Conservation (phyloP, 2,888 invertebrate species). For the Tenthredo scrophulariae region DNA sequence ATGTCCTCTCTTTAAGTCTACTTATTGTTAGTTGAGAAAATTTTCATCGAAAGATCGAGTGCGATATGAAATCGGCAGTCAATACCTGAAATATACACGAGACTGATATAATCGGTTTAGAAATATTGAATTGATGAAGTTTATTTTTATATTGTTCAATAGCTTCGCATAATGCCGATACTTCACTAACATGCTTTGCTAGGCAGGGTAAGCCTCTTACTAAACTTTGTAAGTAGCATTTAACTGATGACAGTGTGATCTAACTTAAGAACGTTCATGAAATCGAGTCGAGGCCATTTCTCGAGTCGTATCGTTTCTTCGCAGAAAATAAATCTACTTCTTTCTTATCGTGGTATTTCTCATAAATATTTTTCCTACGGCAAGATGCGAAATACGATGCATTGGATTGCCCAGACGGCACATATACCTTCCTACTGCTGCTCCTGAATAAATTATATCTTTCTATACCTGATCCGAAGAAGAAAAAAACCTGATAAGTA, state of each 20-base stretch:
- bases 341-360: background rate
- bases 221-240: constrained; percentile 64
- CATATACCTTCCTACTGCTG: background rate
- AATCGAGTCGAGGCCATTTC: background rate
- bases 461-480: constrained; percentile 2
- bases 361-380: constrained; percentile 24
- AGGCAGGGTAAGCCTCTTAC: constrained; percentile 64
- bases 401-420: constrained; percentile 18
- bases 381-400: constrained; percentile 32
- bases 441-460: constrained; percentile 20
- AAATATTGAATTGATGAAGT: constrained; percentile 36
- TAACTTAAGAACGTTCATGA: constrained; percentile 53
- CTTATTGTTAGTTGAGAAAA: constrained; percentile 26
- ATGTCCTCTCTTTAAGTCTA: background rate
- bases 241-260: constrained; percentile 59
- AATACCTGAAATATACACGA: background rate
- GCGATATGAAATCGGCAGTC: background rate
- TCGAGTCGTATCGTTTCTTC: background rate
- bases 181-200: constrained; percentile 50
- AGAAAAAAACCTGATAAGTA: background rate
- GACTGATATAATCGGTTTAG: constrained; percentile 30
- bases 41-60: background rate
- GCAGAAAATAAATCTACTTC: background rate
- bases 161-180: constrained; percentile 11
- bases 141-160: constrained; percentile 9